phyloP scores from a whole-genome alignment of 2,797 vertebrate genomes.

The Myripristis murdjan region DNA sequence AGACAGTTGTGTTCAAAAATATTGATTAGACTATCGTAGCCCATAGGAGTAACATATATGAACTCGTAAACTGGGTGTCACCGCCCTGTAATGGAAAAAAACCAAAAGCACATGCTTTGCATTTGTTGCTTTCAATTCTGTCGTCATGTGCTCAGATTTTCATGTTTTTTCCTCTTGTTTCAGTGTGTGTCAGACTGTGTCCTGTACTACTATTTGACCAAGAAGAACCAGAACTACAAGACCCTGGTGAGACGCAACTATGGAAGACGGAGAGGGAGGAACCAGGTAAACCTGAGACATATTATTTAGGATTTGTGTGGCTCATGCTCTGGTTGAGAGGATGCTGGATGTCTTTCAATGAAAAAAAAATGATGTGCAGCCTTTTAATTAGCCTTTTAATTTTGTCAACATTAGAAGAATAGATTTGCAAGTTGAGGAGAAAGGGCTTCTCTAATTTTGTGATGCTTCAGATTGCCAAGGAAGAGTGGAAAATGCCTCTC shows the following conservation, averaged over 20 bases:
- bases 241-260: conserved; percentile 97
- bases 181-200: conserved; percentile 98
- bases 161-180: conserved; percentile 32
- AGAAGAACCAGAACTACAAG: conserved; percentile 99
- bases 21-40: neutral
- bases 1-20: neutral
- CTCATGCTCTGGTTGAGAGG: neutral
- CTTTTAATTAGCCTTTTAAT: neutral
- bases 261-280: conserved; percentile 94
- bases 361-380: too few species aligned
- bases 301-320: neutral
- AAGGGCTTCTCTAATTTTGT: conserved; percentile 7
- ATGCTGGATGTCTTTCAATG: too few species aligned
- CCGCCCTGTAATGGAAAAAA: neutral
- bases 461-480: neutral
- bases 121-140: neutral
- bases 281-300: conserved; percentile 87
- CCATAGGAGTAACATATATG: neutral
- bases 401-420: neutral
- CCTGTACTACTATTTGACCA: conserved; percentile 98
- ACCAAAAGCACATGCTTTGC: neutral
- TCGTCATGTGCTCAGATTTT: neutral
- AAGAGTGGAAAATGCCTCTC: too few species aligned
- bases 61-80: conserved; percentile 5
- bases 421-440: conserved; percentile 6